phyloP scores from a whole-genome alignment of 2,113 vertebrate genomes.

The Pica pica region DNA sequence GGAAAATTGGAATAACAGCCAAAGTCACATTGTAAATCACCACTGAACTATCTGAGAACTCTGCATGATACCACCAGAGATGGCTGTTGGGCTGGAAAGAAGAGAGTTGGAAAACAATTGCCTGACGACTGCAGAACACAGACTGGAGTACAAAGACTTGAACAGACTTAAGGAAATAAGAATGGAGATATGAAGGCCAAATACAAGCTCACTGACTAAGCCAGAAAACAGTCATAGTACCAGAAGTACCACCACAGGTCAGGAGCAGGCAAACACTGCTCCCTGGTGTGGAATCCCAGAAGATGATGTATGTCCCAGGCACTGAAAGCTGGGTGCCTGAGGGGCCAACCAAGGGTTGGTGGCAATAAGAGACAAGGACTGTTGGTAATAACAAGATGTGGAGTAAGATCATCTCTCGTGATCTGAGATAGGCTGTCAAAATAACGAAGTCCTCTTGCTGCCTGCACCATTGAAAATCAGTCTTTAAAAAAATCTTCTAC shows the following conservation, averaged over 20 bases:
- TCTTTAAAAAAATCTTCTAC: background rate
- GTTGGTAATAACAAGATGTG: background rate
- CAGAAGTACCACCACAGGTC: background rate
- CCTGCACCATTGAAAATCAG: background rate
- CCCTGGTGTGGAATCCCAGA: background rate
- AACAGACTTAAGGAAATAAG: background rate
- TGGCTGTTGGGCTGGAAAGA: background rate
- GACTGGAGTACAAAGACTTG: background rate
- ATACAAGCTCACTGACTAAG: background rate
- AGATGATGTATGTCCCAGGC: background rate
- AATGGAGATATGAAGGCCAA: background rate
- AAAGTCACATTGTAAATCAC: background rate
- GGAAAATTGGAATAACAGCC: background rate
- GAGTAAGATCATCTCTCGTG: background rate
- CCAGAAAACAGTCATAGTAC: background rate
- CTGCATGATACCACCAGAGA: background rate
- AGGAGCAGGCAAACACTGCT: background rate
- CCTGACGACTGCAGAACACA: background rate
- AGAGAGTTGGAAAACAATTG: background rate
- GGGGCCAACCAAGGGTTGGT: background rate
- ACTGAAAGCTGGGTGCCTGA: accelerated
- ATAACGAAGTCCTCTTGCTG: background rate
- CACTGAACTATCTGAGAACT: background rate
- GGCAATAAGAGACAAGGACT: background rate
- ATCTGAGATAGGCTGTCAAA: background rate